phyloP scores from a whole-genome alignment of 2,888 invertebrate genomes.

The Nomada fucata region DNA sequence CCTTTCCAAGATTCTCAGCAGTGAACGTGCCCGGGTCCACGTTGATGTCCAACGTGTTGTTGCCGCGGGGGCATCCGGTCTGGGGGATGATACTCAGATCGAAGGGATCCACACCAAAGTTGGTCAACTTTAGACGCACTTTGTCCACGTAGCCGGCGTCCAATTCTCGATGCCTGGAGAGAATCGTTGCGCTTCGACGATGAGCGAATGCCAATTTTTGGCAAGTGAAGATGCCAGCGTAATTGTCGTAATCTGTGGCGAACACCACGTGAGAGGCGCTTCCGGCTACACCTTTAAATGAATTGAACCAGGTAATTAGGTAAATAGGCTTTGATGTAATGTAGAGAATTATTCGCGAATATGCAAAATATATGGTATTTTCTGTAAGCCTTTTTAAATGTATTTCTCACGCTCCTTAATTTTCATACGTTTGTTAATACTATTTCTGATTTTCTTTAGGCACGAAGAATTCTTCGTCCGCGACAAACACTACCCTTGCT shows the following conservation, averaged over 20 bases:
- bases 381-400: too few species aligned
- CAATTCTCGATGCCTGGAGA: constrained; percentile 90
- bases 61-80: constrained; percentile 88
- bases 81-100: constrained; percentile 91
- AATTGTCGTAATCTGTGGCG: constrained; percentile 90
- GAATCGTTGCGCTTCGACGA: constrained; percentile 91
- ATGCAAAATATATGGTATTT: background rate
- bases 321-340: background rate
- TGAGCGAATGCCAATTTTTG: constrained; percentile 91
- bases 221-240: constrained; percentile 92
- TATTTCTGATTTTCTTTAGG: too few species aligned
- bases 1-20: constrained; percentile 89
- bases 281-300: constrained; percentile 88
- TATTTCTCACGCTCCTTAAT: background rate
- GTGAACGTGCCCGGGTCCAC: constrained; percentile 92
- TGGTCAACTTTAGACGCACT: constrained; percentile 87
- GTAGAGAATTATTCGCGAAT: background rate
- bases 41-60: constrained; percentile 87
- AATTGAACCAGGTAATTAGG: background rate
- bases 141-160: constrained; percentile 90
- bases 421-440: too few species aligned
- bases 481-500: too few species aligned
- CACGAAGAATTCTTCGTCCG: too few species aligned
- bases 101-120: constrained; percentile 90
- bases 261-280: constrained; percentile 90